Conservation (phyloP, 2,797 vertebrate genomes). For the Rhabdomys pumilio region DNA sequence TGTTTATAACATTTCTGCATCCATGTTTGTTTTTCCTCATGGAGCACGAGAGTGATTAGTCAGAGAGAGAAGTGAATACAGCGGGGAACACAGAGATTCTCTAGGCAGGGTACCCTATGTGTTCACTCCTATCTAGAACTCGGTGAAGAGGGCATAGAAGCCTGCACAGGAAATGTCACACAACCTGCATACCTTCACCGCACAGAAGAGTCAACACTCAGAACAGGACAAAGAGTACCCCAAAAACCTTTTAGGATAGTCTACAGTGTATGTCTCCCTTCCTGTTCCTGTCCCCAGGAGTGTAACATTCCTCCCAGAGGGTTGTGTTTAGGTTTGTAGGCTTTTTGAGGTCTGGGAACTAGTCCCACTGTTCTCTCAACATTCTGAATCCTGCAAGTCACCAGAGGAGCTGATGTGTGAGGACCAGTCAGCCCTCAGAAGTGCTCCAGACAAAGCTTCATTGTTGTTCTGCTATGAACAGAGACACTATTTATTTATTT, state of each 20-base stretch:
- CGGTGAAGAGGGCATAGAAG: neutral
- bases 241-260: conserved; percentile 28
- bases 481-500: neutral
- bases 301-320: neutral
- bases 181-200: neutral
- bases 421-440: neutral
- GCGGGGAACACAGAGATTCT: neutral
- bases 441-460: neutral
- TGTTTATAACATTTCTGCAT: conserved; percentile 7
- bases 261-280: neutral
- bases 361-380: neutral
- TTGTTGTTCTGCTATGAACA: neutral
- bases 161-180: neutral
- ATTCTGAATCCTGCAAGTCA: neutral
- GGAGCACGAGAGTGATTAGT: neutral
- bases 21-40: conserved; percentile 2
- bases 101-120: neutral
- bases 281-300: neutral
- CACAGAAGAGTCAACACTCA: conserved; percentile 34
- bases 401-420: neutral
- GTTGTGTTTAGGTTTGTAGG: neutral
- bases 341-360: neutral
- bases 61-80: conserved; percentile 6
- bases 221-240: neutral
- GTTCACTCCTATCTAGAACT: neutral